Conservation (phyloP, 2,888 invertebrate genomes). For the Lydus trimaculatus region DNA sequence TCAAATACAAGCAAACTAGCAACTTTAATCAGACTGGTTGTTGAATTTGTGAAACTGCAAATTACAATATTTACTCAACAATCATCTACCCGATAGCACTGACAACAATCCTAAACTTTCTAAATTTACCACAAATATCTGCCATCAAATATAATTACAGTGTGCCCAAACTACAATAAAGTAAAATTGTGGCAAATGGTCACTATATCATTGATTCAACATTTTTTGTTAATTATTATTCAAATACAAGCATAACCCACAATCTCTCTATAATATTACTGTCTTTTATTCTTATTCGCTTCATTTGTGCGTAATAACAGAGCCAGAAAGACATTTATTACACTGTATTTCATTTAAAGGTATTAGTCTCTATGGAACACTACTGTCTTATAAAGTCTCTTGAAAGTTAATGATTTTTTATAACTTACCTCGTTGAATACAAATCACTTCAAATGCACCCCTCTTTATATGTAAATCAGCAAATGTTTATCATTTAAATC, state of each 20-base stretch:
- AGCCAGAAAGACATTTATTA: neutral
- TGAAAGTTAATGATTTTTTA: neutral
- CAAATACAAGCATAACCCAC: no score
- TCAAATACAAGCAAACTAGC: neutral
- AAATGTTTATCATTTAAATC: constrained; percentile 1
- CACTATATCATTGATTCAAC: no score
- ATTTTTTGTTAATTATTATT: no score
- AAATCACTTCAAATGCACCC: neutral
- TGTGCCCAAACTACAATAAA: neutral
- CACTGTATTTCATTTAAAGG: neutral
- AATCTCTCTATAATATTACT: no score
- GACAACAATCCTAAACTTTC: neutral
- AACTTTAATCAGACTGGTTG: neutral
- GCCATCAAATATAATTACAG: neutral
- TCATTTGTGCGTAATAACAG: no score
- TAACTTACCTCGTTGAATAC: neutral
- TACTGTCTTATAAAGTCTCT: neutral
- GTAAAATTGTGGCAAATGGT: no score
- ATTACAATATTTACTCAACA: constrained; percentile 5
- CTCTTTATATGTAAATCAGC: neutral
- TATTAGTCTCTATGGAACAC: neutral
- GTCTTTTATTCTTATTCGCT: no score
- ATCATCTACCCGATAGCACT: neutral
- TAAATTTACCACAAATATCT: neutral
- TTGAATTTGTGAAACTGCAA: neutral